Evolutionary conservation across 2,888 invertebrate species (phyloP).

Genomic region (Callimorpha dominula): DNA sequence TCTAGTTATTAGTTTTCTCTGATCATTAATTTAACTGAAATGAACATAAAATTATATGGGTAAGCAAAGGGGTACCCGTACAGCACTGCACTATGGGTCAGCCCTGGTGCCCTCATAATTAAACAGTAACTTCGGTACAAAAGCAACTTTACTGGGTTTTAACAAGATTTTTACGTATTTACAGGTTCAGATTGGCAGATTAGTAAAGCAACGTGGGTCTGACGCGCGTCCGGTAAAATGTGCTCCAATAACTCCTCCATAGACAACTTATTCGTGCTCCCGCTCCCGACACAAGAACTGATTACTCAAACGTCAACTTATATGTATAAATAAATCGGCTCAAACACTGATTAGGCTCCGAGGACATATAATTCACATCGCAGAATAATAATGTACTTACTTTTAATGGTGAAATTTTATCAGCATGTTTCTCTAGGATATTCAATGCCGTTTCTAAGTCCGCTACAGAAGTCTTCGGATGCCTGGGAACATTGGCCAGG

Average conservation of each 20-base stretch:
- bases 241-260: neutral
- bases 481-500: slow-evolving; percentile 78
- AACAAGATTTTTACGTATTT: neutral
- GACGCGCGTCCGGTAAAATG: neutral
- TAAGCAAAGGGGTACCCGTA: too few relatives aligned
- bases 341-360: too few relatives aligned
- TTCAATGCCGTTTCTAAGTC: slow-evolving; percentile 93
- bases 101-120: neutral
- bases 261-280: neutral
- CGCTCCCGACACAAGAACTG: too few relatives aligned
- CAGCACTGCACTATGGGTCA: too few relatives aligned
- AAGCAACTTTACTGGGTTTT: neutral
- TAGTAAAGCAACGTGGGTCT: neutral
- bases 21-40: neutral
- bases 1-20: neutral
- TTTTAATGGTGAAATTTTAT: slow-evolving; percentile 93
- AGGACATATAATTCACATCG: neutral
- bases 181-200: too few relatives aligned
- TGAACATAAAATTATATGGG: neutral
- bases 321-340: too few relatives aligned
- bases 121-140: neutral
- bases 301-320: too few relatives aligned
- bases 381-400: slow-evolving; percentile 67
- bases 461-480: slow-evolving; percentile 89
- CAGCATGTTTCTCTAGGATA: slow-evolving; percentile 94